Evolutionary conservation across 2,113 vertebrate genomes (phyloP), one percentile per base, ranked within the genome.

Genomic region (Podocnemis expansa): DNA sequence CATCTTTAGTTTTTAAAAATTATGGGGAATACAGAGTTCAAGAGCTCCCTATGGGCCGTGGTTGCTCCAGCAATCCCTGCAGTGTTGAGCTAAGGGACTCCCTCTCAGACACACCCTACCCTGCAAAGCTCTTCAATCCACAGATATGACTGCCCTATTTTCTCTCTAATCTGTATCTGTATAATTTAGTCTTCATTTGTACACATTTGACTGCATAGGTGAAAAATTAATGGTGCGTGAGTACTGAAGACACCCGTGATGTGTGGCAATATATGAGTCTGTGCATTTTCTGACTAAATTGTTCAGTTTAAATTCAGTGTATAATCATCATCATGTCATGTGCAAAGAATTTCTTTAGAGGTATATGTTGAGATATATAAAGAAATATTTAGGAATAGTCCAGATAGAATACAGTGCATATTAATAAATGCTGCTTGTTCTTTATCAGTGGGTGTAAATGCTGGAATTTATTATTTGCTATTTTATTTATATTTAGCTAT

Each of bases 401-500:
- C n/a, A 76, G 41, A 24, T 43, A 83, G 8, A 5, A 9, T 54
- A 22, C 22, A 11, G 56, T 92, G 52, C 12, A 29, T 43, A 45
- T 7, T 67, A 87, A n/a, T 70, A 45, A 95, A 49, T 55, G 19
- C 24, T 25, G 1, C 76, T 91, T 89, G 92, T 41, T 91, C 0
- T 94, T 90, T 17, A 17, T 87, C 7, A 5, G 3, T n/a, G 3
- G 27, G 19, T 87, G 43, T 63, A 90, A 82, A 73, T 38, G 22
- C 80, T 94, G 49, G 29, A 63, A 82, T 90, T 96, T 67, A 85
- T 86, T 14, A 22, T 73, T 17, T 95, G 12, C 24, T 87, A 10
- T 21, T 91, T 82, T 43, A 25, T 90, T 93, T 86, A 78, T 84
- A 89, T 92, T 76, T 95, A 99, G 99, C 96, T 99, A 93, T 98